Evolutionary conservation across 2,888 invertebrate species (phyloP).

Genomic region (Platycnemis pennipes): DNA sequence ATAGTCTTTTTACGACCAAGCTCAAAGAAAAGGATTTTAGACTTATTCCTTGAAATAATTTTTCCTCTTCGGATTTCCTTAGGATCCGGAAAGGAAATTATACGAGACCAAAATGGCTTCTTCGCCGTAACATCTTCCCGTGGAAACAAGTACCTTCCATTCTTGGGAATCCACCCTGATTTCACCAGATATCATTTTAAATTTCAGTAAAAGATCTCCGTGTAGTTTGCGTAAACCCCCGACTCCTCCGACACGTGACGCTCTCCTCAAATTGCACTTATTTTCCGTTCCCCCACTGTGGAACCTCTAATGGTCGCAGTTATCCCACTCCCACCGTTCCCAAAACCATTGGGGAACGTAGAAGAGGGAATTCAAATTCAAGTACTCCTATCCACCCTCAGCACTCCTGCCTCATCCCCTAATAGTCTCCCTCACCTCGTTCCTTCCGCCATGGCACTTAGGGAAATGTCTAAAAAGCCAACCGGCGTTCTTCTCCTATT

Average conservation of each 20-base stretch:
- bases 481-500: too few relatives aligned
- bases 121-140: not conserved
- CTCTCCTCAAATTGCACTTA: constrained; percentile 5
- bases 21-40: too few relatives aligned
- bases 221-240: not conserved
- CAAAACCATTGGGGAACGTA: not conserved
- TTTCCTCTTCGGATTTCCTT: not conserved
- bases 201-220: not conserved
- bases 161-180: not conserved
- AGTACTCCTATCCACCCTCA: not conserved
- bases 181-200: not conserved
- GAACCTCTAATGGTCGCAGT: not conserved
- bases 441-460: not conserved
- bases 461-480: too few relatives aligned
- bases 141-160: not conserved
- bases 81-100: not conserved
- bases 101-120: not conserved
- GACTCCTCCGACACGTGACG: not conserved
- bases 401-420: not conserved
- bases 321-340: not conserved
- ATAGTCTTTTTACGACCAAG: not conserved
- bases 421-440: not conserved
- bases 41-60: not conserved
- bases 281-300: not conserved
- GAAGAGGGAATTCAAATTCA: not conserved